Conservation (phyloP, 2,888 invertebrate genomes). For the Scrobipalpa costella region DNA sequence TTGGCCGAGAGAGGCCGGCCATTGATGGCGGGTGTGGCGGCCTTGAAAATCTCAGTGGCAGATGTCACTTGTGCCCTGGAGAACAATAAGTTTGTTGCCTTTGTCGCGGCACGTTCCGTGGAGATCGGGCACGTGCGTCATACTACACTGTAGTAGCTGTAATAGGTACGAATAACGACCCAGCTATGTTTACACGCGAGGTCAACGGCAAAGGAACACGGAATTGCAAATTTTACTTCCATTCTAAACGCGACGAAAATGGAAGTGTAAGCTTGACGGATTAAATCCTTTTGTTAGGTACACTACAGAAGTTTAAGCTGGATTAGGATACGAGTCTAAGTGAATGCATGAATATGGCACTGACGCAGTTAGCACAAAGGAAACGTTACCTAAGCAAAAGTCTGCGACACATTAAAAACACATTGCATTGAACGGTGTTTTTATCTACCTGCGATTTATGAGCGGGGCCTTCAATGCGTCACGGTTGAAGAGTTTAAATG, state of each 20-base stretch:
- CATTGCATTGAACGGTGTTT: not conserved
- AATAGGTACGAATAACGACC: constrained; percentile 9
- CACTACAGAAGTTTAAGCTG: not conserved
- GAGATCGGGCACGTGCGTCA: constrained; percentile 58
- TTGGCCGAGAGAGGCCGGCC: constrained; percentile 24
- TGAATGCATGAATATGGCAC: not conserved
- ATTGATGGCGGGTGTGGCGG: constrained; percentile 38
- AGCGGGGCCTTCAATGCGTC: not conserved
- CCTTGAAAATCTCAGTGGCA: constrained; percentile 59
- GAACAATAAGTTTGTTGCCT: constrained; percentile 60
- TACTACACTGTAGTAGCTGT: constrained; percentile 30
- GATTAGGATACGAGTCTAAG: not conserved
- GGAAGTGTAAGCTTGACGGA: constrained; percentile 37
- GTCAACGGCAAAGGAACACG: constrained; percentile 39
- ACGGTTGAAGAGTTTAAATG: not conserved
- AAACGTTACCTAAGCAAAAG: not conserved
- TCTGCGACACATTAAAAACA: too few species aligned
- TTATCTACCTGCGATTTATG: not conserved
- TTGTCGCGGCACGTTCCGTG: constrained; percentile 60
- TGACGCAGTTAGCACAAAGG: not conserved
- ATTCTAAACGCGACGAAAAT: constrained; percentile 32
- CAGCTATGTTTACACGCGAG: constrained; percentile 34
- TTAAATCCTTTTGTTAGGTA: not conserved
- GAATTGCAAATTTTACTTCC: constrained; percentile 42
- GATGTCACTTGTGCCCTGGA: constrained; percentile 47